Percentiles rank a stretch among this genome's conserved stretches.
Evolutionary conservation across 2,797 vertebrate species (phyloP).

Genomic region (Cirrhinus molitorella): DNA sequence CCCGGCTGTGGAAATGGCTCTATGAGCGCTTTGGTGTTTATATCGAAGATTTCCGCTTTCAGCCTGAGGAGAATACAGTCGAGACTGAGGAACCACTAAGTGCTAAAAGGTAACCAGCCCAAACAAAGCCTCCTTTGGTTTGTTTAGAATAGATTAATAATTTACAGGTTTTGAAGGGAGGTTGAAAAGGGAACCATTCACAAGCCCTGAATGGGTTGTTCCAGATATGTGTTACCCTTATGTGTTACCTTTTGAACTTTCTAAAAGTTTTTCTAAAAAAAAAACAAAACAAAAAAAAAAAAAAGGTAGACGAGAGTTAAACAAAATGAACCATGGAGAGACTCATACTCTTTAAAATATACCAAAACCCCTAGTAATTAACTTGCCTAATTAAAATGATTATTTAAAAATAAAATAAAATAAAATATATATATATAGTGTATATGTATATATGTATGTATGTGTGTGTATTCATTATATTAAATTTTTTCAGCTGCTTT

Average conservation of each 20-base stretch:
- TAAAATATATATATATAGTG: too few relatives aligned
- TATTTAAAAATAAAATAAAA: too few relatives aligned
- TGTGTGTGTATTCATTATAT: too few relatives aligned
- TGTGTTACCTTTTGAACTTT: background rate
- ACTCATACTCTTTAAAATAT: background rate
- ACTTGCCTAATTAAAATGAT: too few relatives aligned
- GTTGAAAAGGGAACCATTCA: background rate
- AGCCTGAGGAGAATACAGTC: constrained; percentile 88
- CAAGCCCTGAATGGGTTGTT: background rate
- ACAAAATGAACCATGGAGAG: background rate
- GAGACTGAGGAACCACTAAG: constrained; percentile 91
- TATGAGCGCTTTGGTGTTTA: constrained; percentile 87
- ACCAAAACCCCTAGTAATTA: background rate
- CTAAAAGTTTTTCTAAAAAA: too few relatives aligned
- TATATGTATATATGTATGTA: too few relatives aligned
- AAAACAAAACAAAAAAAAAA: too few relatives aligned
- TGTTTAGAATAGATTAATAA: constrained; percentile 13
- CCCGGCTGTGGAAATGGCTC: constrained; percentile 87
- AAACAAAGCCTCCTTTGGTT: background rate
- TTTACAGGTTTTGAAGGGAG: background rate
- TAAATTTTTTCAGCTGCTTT: too few relatives aligned
- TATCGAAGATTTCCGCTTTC: constrained; percentile 93
- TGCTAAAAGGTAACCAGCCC: constrained; percentile 83
- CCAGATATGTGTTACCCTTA: background rate
- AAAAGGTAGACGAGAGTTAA: background rate